Conservation (phyloP, 2,113 vertebrate species). For the Hiodon alosoides region DNA sequence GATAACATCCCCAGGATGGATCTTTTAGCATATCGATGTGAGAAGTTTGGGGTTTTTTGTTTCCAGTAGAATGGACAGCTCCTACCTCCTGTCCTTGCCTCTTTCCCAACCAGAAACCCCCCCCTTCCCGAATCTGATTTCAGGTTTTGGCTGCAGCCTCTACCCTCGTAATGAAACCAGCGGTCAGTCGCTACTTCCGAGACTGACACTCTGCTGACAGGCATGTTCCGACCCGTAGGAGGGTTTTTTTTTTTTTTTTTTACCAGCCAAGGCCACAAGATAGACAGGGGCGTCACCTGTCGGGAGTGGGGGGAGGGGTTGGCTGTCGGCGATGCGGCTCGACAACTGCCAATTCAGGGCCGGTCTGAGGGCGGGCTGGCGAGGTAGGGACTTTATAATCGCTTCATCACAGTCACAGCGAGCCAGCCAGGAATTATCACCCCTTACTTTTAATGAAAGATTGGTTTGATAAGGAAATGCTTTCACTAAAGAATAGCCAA, state of each 20-base stretch:
- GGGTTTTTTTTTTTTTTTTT: slow-evolving; percentile 1
- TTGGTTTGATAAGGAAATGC: not conserved
- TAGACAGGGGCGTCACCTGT: not conserved
- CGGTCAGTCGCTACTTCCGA: not conserved
- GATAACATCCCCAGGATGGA: no score
- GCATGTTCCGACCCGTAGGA: not conserved
- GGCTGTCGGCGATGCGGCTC: not conserved
- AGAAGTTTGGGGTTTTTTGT: no score
- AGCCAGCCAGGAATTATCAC: no score
- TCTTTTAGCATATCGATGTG: no score
- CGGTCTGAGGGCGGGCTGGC: not conserved
- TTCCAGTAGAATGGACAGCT: no score
- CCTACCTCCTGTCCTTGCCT: no score
- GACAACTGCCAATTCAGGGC: not conserved
- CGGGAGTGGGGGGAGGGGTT: not conserved
- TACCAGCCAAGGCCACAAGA: not conserved
- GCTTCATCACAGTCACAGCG: not conserved
- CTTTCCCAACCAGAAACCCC: not conserved
- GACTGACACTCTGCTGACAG: not conserved
- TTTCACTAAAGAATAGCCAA: not conserved
- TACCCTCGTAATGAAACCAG: no score
- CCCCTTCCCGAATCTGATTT: no score
- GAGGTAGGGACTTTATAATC: not conserved
- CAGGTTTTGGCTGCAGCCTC: not conserved
- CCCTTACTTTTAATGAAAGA: no score